phyloP scores from a whole-genome alignment of 2,113 vertebrate genomes.

The Solea solea region DNA sequence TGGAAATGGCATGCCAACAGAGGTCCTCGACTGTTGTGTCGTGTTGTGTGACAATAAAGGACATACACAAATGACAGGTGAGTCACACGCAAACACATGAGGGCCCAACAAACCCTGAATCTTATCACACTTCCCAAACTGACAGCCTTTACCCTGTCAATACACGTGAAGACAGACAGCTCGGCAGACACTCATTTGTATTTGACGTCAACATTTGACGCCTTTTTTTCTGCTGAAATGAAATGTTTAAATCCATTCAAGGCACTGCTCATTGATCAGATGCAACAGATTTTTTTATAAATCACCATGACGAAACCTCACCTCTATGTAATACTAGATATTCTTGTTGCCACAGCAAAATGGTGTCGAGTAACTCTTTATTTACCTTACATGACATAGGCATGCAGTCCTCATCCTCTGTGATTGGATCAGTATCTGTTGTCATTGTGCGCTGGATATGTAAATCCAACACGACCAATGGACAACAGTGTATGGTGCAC shows the following conservation, averaged over 20 bases:
- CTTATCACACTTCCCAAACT: constrained; percentile 15
- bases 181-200: neutral
- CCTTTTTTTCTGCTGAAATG: neutral
- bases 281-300: neutral
- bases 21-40: constrained; percentile 39
- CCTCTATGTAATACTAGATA: too few relatives aligned
- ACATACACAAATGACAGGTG: constrained; percentile 37
- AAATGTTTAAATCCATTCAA: constrained; percentile 6
- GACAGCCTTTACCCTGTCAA: constrained; percentile 5
- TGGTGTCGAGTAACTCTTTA: constrained; percentile 17
- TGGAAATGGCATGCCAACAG: constrained; percentile 49
- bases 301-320: too few relatives aligned
- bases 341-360: too few relatives aligned
- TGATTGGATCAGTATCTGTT: constrained; percentile 27
- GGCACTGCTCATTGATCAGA: neutral
- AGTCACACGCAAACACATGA: constrained; percentile 50
- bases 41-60: constrained; percentile 63
- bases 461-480: constrained; percentile 14
- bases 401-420: constrained; percentile 23
- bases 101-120: constrained; percentile 64
- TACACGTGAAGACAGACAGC: constrained; percentile 11
- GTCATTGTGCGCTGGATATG: constrained; percentile 12
- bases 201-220: constrained; percentile 5
- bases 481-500: constrained; percentile 16
- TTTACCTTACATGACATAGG: constrained; percentile 31